A percentile compares a stretch with the other conserved stretches of the same genome.
These are phyloP conservation scores for Troglohyphantes excavatus DNA, from an alignment of 2,888 invertebrate genomes.

Conservation along the genomic window DNA sequence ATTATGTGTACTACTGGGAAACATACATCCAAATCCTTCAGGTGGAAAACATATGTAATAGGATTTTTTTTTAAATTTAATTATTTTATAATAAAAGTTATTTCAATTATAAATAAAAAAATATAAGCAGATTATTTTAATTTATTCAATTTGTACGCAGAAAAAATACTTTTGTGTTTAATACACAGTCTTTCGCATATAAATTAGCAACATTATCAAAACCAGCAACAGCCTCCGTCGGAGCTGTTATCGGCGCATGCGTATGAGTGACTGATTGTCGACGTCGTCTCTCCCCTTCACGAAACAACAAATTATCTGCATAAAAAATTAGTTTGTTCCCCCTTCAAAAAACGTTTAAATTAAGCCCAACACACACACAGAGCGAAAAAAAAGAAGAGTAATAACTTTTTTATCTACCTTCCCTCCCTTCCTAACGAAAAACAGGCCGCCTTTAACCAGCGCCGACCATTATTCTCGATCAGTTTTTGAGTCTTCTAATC, in stretches of 20 bases:
- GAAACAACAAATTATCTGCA: slow-evolving; percentile 73
- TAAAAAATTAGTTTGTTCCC: slow-evolving; percentile 77
- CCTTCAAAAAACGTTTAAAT: slow-evolving; percentile 77
- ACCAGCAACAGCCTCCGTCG: too few species aligned
- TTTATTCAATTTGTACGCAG: too few species aligned
- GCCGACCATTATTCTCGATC: slow-evolving; percentile 74
- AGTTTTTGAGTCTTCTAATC: slow-evolving; percentile 76
- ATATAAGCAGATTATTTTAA: too few species aligned
- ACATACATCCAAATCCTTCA: too few species aligned
- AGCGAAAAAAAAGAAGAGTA: slow-evolving; percentile 61
- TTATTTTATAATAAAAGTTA: too few species aligned
- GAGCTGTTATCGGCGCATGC: neutral
- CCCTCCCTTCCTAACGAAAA: slow-evolving; percentile 67
- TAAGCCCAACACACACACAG: slow-evolving; percentile 52
- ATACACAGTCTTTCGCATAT: too few species aligned
- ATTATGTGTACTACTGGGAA: too few species aligned
- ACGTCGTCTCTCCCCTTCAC: slow-evolving; percentile 3
- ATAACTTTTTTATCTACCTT: slow-evolving; percentile 69
- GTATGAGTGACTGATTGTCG: slow-evolving; percentile 61
- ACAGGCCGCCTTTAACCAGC: slow-evolving; percentile 70
- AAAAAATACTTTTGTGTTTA: neutral
- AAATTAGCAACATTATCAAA: too few species aligned
- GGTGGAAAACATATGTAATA: too few species aligned
- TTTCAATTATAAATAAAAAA: too few species aligned
- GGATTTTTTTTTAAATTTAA: too few species aligned